A percentile compares a stretch with the other conserved stretches of the same genome.
These are phyloP conservation scores for Empis stercorea DNA, from an alignment of 2,888 invertebrate species.

Conservation along the genomic window DNA sequence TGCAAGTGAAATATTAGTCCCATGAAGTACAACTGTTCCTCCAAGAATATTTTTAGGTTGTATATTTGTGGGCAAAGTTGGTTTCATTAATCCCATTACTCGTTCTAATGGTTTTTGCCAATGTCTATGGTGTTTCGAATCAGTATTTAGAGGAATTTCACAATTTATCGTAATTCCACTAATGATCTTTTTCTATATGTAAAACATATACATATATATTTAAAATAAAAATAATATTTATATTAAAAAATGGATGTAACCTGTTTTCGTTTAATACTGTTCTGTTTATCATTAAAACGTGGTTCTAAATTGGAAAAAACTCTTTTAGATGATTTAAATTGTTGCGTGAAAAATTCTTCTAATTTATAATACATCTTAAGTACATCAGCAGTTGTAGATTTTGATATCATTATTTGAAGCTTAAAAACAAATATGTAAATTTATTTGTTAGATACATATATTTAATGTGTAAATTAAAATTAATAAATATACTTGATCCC, in stretches of 20 bases:
- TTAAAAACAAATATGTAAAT: too few relatives aligned
- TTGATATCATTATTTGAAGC: slow-evolving; percentile 90
- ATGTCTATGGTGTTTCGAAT: slow-evolving; percentile 68
- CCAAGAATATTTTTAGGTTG: slow-evolving; percentile 71
- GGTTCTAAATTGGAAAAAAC: slow-evolving; percentile 67
- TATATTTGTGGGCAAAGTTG: slow-evolving; percentile 53
- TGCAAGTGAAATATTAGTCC: slow-evolving; percentile 83
- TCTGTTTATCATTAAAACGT: slow-evolving; percentile 28
- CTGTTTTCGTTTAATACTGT: slow-evolving; percentile 30
- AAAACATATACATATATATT: too few relatives aligned
- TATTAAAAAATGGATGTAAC: slow-evolving; percentile 10
- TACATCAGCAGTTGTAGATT: slow-evolving; percentile 92
- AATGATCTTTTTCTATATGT: background rate
- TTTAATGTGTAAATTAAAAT: background rate
- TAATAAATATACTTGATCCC: slow-evolving; percentile 56
- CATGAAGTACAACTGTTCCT: slow-evolving; percentile 78
- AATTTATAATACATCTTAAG: slow-evolving; percentile 94
- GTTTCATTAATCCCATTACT: slow-evolving; percentile 68
- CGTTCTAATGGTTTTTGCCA: slow-evolving; percentile 83
- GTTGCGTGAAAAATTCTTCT: slow-evolving; percentile 95
- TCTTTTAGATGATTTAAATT: slow-evolving; percentile 89
- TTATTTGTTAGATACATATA: too few relatives aligned
- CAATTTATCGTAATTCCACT: background rate
- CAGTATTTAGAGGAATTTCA: background rate
- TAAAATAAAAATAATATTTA: too few relatives aligned